Evolutionary conservation across 2,797 vertebrate species (phyloP), one percentile per base, ranked within the genome.

Genomic region (Psittacula echo): DNA sequence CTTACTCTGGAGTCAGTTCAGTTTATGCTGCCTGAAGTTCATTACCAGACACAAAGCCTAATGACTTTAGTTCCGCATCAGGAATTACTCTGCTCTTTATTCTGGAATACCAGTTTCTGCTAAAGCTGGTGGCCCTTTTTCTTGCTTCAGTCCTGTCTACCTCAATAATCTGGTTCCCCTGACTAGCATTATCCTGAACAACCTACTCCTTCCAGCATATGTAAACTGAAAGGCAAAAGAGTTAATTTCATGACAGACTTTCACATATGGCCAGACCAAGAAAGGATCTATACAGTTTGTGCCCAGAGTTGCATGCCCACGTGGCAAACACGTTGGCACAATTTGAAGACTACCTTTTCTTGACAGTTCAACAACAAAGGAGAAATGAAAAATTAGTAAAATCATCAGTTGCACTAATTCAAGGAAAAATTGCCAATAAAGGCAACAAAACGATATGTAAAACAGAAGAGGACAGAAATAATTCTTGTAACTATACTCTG

Each of bases 161-260:
- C n/a, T 62, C 34, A 58, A 8, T 30, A 83, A 13, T 4, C 23
- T 60, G 6, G 4, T 51, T 77, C 12, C 15, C 47, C 21, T 37
- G 13, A 10, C 4, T 42, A 14, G 39, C 1, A 0, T n/a, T 62
- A 27, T 11, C 32, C 42, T 41, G 39, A 53, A 7, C n/a, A 70
- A 10, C 7, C 21, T 44, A 3, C 17, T 65, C 32, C 21, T 92
- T 23, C 11, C 18, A 32, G 2, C 3, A 1, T 2, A 6, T 8
- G 11, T 15, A 70, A 60, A 21, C 2, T 6, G 29, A 81, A 62
- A 75, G 14, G 17, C 21, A 71, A 20, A 72, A 14, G 9, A 72
- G 16, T 9, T 22, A 5, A 29, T 27, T 70, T 13, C 24, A 39
- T 4, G 51, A 70, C 5, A 11, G 41, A 2, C 29, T 80, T 87